Evolutionary conservation across 37 sponge, comb jelly and placozoan genomes (phyloP), one percentile per base, ranked within the genome.

Genomic region (Trichoplax adhaerens): DNA sequence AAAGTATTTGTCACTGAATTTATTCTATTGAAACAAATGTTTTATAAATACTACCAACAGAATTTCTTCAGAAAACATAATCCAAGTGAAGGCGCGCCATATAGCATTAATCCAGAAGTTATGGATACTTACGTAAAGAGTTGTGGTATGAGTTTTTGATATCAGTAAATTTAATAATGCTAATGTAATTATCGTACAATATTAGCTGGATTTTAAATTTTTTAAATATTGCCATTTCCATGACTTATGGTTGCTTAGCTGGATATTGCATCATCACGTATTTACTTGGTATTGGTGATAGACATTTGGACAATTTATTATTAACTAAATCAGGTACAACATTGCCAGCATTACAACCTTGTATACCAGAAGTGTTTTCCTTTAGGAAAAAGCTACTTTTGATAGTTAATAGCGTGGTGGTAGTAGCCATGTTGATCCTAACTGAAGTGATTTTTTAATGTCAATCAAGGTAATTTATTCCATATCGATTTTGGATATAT

Each of bases 401-500:
- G 62, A 8, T 60, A 8, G 12, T 60, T 12, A 60, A 60, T 60
- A 60, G 10, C 62, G 12, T 60, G 62, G 8, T 8, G 12, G 62
- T n/a, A 60, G 12, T 60, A 12, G 8, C 12, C 12, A n/a, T 60
- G 62, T 67, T 52, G 69, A 49, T 67, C 48, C 47, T 46, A 12
- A 12, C 69, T 67, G 69, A 7, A 12, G n/a, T 67, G 12, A 10
- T 67, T 46, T 67, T 67, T 67, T 52, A 49, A 29, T 29, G 29
- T 29, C 29, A 29, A 29, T 29, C 29, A 29, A 29, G 29, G 80
- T 77, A 74, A 74, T 77, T 79, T 98, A 54, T 83, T 98, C 52
- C 99, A 98, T 80, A 89, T 98, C 62, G 99, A 98, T 78, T 98
- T 98, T 77, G 93, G 99, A 65, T 98, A 92, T 73, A 98, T 98